Evolutionary conservation across 2,888 invertebrate species (phyloP), one percentile per base, ranked within the genome.

Genomic region (Apamea epomidion): DNA sequence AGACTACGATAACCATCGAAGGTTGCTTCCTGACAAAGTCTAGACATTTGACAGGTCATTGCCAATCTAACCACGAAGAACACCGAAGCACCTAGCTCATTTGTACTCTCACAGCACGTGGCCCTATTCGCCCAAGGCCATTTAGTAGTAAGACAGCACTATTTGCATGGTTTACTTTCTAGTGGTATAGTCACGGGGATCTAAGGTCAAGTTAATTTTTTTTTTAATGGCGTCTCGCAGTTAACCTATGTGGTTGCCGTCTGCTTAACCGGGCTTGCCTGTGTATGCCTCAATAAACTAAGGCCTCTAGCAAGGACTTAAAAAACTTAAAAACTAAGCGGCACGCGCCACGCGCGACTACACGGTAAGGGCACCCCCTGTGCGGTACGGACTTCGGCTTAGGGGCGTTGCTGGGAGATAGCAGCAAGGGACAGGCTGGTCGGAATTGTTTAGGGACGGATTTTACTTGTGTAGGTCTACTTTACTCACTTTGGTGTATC

Each of bases 31-130:
- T 81, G 75, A 42, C 45, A 65, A 42, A 71, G 65, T 79, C 76
- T 70, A 80, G 74, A 80, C 4, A 67, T 32, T 54, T 80, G 85
- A 87, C 86, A 77, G 45, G 58, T 81, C 86, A 87, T 81, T 86
- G 88, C 79, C 86, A 60, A 58, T n/a, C 51, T 25, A 81, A 29
- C 18, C 88, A 82, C 81, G 78, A 85, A 58, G 68, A 25, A 58
- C 51, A 58, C 54, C 37, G 62, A 42, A 0, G n/a, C n/a, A 64
- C 29, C 67, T 18, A 54, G 54, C 54, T 76, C 51, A 54, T 67
- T 73, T 14, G 60, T 82, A 74, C 68, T 67, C n/a, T 60, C 18
- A 45, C 42, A 48, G 62, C 72, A 75, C n/a, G n/a, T 84, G 80
- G 69, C 83, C 74, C 74, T 72, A 76, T 70, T 85, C 37, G 0